Evolutionary conservation across 2,888 invertebrate species (phyloP).

Genomic region (Endomychus coccineus): DNA sequence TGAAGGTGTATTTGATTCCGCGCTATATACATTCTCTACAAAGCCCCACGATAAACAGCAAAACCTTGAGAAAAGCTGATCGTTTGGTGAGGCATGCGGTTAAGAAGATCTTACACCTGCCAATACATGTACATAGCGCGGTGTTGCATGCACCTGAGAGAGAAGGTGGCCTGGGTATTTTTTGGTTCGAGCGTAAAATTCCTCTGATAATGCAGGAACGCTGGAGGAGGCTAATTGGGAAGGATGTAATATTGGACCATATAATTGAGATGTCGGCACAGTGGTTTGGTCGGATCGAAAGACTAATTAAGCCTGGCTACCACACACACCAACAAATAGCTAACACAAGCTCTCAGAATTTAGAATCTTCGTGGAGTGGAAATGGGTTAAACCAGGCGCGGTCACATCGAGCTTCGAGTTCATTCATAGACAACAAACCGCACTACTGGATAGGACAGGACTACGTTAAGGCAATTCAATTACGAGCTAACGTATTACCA

Average conservation of each 20-base stretch:
- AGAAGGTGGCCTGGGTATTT: constrained; percentile 1
- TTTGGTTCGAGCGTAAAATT: constrained; percentile 3
- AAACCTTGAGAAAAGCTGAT: constrained; percentile 1
- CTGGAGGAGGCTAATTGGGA: not conserved
- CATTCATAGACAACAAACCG: too few species aligned
- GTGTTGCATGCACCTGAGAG: constrained; percentile 1
- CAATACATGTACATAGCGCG: not conserved
- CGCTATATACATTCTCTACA: constrained; percentile 2
- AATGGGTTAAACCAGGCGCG: too few species aligned
- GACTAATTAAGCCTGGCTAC: constrained; percentile 2
- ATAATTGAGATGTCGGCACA: not conserved
- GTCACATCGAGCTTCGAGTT: too few species aligned
- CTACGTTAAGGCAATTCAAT: too few species aligned
- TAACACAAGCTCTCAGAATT: too few species aligned
- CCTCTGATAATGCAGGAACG: constrained; percentile 4
- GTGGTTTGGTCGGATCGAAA: not conserved
- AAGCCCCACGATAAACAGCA: not conserved
- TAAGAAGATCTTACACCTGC: constrained; percentile 4
- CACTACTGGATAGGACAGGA: too few species aligned
- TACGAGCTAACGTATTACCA: too few species aligned
- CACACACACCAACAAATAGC: too few species aligned
- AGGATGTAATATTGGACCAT: not conserved
- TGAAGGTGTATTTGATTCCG: constrained; percentile 1
- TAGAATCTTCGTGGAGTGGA: too few species aligned
- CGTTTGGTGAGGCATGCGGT: not conserved